phyloP scores from a whole-genome alignment of 2,888 invertebrate species.

The Odontothrips loti region DNA sequence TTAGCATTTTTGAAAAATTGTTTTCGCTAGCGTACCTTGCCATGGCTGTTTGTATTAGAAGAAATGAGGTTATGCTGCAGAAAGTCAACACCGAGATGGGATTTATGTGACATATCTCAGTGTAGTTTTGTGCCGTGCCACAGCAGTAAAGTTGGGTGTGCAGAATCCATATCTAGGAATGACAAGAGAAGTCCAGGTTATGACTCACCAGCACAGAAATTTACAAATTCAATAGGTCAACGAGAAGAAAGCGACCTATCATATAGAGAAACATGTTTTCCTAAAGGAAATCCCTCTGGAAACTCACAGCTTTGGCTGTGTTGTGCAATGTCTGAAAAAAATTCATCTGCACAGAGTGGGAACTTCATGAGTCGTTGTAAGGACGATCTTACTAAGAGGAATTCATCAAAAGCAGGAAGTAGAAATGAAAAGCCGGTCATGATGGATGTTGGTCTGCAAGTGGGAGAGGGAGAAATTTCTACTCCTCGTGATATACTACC shows the following conservation, averaged over 20 bases:
- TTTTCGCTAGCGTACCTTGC: neutral
- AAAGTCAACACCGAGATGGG: neutral
- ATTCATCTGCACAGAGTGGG: neutral
- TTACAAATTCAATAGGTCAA: no score
- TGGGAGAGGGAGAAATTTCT: neutral
- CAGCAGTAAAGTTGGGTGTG: neutral
- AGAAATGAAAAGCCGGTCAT: neutral
- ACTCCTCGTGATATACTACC: neutral
- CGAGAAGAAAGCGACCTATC: neutral
- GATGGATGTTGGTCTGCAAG: constrained; percentile 4
- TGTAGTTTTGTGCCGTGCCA: neutral
- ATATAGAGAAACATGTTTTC: neutral
- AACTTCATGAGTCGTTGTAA: neutral
- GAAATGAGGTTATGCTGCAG: constrained; percentile 3
- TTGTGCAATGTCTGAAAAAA: neutral
- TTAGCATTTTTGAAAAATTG: no score
- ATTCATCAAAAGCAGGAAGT: neutral
- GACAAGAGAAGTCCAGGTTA: no score
- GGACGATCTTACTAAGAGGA: neutral
- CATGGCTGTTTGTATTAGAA: neutral
- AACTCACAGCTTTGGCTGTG: neutral
- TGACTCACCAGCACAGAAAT: no score
- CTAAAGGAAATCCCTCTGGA: no score
- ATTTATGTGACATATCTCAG: neutral
- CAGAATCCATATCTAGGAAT: neutral